A percentile compares a stretch with the other conserved stretches of the same genome.
phyloP scores from a whole-genome alignment of 2,113 vertebrate genomes.

The Cinclus mexicanus region DNA sequence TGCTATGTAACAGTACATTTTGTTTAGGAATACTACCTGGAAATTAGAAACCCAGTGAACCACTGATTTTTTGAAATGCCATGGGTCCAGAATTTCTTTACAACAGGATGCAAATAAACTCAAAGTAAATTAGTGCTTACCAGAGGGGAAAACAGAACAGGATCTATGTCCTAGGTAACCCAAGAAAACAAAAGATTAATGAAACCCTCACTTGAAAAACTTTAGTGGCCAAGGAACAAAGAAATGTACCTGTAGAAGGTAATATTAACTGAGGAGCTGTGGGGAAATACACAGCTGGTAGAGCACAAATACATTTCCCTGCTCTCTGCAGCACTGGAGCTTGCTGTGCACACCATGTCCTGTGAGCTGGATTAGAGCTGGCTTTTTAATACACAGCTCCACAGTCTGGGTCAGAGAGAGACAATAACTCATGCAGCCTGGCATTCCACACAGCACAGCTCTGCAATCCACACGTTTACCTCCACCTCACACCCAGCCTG shows the following conservation, averaged over 20 bases:
- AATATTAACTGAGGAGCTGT: neutral
- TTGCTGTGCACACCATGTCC: neutral
- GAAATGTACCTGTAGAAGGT: neutral
- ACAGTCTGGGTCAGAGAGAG: neutral
- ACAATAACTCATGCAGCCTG: neutral
- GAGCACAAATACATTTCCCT: neutral
- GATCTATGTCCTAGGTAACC: neutral
- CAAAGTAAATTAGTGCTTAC: conserved; percentile 33
- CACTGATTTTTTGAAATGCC: conserved; percentile 25
- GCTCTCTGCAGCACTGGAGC: neutral
- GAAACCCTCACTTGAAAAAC: neutral
- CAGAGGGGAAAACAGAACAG: conserved; percentile 28
- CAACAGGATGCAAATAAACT: conserved; percentile 27
- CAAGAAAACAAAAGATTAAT: conserved; percentile 23
- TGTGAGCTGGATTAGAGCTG: neutral
- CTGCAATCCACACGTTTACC: neutral
- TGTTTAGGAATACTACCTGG: conserved; percentile 22
- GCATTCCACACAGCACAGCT: neutral
- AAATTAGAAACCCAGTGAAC: conserved; percentile 35
- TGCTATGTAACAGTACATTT: neutral
- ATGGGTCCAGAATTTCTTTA: neutral
- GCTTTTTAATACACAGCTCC: neutral
- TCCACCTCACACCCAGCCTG: neutral
- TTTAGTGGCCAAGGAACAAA: neutral
- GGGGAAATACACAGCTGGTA: neutral